phyloP scores from a whole-genome alignment of 2,113 vertebrate genomes.

The Atractosteus spatula region DNA sequence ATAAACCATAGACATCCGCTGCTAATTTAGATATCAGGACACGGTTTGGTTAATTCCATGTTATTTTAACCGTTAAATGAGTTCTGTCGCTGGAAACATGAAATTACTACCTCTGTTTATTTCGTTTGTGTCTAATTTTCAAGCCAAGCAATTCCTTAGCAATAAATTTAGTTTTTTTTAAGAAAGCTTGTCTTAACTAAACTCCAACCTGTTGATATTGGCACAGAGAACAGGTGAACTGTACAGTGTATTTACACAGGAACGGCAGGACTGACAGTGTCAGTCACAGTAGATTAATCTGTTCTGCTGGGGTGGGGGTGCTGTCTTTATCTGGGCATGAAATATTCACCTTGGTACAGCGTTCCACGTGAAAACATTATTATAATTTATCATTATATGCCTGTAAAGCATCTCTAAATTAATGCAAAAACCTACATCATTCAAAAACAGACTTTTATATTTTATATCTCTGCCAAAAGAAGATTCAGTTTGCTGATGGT shows the following conservation, averaged over 20 bases:
- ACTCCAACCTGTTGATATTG: neutral
- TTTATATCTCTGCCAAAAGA: no score
- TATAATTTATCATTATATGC: no score
- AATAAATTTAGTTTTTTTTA: neutral
- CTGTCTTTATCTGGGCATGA: no score
- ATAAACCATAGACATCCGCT: neutral
- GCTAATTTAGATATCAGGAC: neutral
- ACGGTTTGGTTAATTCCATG: neutral
- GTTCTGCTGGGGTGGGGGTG: no score
- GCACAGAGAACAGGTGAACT: neutral
- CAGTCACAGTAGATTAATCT: neutral
- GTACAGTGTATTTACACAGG: neutral
- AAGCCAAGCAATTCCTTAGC: neutral
- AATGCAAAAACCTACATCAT: no score
- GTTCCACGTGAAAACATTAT: no score
- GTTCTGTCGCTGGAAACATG: neutral
- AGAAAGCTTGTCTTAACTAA: neutral
- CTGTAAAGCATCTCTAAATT: no score
- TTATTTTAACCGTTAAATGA: neutral
- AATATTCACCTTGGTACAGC: no score
- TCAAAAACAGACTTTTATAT: no score
- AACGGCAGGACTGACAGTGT: neutral
- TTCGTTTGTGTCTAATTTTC: neutral
- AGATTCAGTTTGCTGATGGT: no score
- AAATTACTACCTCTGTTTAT: neutral